Evolutionary conservation across 1,140 invertebrate genomes (phyloP), one percentile per base, ranked within the genome.

Genomic region (Patella vulgata): DNA sequence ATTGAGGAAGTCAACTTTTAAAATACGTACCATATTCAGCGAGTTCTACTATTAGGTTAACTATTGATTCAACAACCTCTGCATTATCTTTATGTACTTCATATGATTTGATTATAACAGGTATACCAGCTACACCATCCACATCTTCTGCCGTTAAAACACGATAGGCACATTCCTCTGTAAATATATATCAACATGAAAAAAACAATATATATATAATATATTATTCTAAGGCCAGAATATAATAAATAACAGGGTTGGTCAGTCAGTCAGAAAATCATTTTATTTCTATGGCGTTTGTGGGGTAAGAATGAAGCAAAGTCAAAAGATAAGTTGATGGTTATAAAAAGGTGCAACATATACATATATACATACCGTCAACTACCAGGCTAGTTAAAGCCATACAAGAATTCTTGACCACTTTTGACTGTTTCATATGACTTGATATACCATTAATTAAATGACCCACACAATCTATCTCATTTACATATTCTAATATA

Each of bases 121-220:
- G 77, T 42, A 83, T 71, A 14, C 82, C 82, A 17, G 65, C 48
- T 31, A 74, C 66, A 11, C 70, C 65, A 11, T 69, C 69, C 23
- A 68, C 73, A 25, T 70, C 50, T 19, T 75, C 74, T 63, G 74
- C 74, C 9, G 68, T 71, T 25, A 83, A 61, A 23, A 83, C 74
- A 36, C 77, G 67, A 53, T 74, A 83, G 4, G 82, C 82, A 70
- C 78, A 77, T 56, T 83, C 82, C 75, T 83, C 82, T 82, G 64
- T 28, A 75, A 70, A 36, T 8, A 36, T 36, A 36, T 8, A 36
- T 14, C 33, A 36, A 36, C 33, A 36, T 36, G n/a, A 6, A 46
- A 25, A 9, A 40, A n/a, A 11, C 39, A 11, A 9, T 40, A n/a
- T 40, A n/a, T 40, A 11, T 40, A 40, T 40, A n/a, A 11, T 11